These are phyloP conservation scores for Drosophila neocordata DNA, from an alignment of 1,140 invertebrate genomes.

Conservation along the genomic window DNA sequence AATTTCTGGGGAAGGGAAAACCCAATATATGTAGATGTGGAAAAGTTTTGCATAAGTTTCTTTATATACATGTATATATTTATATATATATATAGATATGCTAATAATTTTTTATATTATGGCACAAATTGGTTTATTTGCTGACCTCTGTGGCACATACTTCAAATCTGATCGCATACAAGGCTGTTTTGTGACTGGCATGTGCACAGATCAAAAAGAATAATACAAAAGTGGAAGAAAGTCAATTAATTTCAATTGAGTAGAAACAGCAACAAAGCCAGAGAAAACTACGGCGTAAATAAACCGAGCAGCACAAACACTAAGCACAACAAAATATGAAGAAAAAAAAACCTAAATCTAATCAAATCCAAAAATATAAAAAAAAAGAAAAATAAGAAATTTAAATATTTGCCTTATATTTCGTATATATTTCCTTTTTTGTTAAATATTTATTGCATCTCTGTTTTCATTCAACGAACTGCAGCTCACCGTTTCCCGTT, in stretches of 20 bases:
- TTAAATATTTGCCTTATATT: slow-evolving; percentile 1
- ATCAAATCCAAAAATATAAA: slow-evolving; percentile 35
- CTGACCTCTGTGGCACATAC: slow-evolving; percentile 74
- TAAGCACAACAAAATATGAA: slow-evolving; percentile 49
- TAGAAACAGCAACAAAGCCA: slow-evolving; percentile 64
- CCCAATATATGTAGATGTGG: not conserved
- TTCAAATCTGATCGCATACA: slow-evolving; percentile 78
- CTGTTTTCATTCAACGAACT: slow-evolving; percentile 65
- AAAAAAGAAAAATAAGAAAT: slow-evolving; percentile 13
- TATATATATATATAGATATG: slow-evolving; percentile 34
- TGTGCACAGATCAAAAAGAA: slow-evolving; percentile 35
- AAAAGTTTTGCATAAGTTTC: slow-evolving; percentile 20
- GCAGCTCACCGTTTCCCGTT: slow-evolving; percentile 69
- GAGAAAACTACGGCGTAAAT: slow-evolving; percentile 71
- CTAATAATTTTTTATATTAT: slow-evolving; percentile 43
- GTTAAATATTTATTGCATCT: not conserved
- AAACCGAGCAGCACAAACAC: slow-evolving; percentile 54
- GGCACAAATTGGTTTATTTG: slow-evolving; percentile 77
- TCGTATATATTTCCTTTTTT: slow-evolving; percentile 6
- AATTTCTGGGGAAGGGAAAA: slow-evolving; percentile 14
- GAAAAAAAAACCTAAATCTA: too few relatives aligned
- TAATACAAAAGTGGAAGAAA: slow-evolving; percentile 54
- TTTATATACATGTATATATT: slow-evolving; percentile 14
- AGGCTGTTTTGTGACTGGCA: slow-evolving; percentile 67
- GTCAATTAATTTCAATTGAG: slow-evolving; percentile 82